Conservation (phyloP, 1,140 invertebrate genomes). For the Piezodorus guildinii region DNA sequence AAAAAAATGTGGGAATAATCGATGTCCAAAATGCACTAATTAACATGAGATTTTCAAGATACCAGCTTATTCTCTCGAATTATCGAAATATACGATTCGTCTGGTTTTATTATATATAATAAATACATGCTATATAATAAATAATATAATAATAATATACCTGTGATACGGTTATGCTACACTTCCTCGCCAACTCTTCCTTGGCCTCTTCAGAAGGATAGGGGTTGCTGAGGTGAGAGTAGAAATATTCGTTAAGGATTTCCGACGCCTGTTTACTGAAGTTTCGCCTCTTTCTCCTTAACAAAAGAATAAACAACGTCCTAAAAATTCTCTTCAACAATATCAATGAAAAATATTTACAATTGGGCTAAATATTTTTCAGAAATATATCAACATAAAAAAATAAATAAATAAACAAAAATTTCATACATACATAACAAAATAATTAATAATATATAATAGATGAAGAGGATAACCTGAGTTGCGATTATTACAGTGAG, state of each 20-base stretch:
- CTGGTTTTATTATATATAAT: too few species aligned
- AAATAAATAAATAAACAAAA: neutral
- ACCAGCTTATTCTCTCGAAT: too few species aligned
- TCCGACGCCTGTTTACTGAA: slow-evolving; percentile 99
- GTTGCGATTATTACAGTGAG: too few species aligned
- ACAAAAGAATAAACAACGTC: slow-evolving; percentile 25
- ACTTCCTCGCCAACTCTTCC: slow-evolving; percentile 98
- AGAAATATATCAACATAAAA: neutral
- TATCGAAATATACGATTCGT: too few species aligned
- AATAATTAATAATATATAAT: neutral
- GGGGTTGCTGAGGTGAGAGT: slow-evolving; percentile 97
- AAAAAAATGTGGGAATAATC: too few species aligned
- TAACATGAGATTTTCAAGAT: too few species aligned
- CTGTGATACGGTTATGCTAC: slow-evolving; percentile 95
- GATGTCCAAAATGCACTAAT: too few species aligned
- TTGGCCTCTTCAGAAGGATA: slow-evolving; percentile 99
- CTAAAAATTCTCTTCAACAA: slow-evolving; percentile 7
- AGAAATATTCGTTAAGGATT: slow-evolving; percentile 99
- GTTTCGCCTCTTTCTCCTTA: slow-evolving; percentile 92
- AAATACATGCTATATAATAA: too few species aligned
- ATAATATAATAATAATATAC: slow-evolving; percentile 37
- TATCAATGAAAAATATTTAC: neutral
- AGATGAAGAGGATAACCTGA: too few species aligned
- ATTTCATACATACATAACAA: neutral
- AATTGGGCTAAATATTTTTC: neutral